Evolutionary conservation across 2,888 invertebrate species (phyloP).

Genomic region (Pseudoips prasinana): DNA sequence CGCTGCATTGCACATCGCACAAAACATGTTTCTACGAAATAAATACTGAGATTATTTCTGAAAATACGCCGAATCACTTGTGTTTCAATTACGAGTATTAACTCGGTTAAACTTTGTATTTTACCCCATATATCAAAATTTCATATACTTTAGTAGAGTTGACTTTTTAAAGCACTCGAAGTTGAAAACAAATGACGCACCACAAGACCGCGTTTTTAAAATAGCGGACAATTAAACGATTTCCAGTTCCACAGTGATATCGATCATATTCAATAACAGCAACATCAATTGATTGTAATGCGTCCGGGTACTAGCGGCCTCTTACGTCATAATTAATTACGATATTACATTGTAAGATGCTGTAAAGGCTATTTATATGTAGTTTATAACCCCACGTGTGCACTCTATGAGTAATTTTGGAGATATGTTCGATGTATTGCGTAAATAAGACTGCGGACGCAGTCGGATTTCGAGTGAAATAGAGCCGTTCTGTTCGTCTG

Average conservation of each 20-base stretch:
- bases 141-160: no score
- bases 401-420: slow-evolving; percentile 18
- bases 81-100: no score
- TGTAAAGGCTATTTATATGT: slow-evolving; percentile 17
- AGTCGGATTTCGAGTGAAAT: no score
- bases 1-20: neutral
- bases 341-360: slow-evolving; percentile 19
- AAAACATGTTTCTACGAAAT: neutral
- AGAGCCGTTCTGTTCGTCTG: no score
- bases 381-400: slow-evolving; percentile 33
- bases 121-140: no score
- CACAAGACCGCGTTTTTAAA: no score
- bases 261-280: slow-evolving; percentile 26
- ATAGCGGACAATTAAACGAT: no score
- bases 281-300: slow-evolving; percentile 24
- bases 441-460: slow-evolving; percentile 13
- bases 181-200: no score
- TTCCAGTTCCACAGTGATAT: slow-evolving; percentile 8
- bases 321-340: slow-evolving; percentile 31
- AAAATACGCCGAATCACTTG: no score
- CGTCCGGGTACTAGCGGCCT: slow-evolving; percentile 9
- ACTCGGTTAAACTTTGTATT: no score
- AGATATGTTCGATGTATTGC: slow-evolving; percentile 8
- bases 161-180: no score
- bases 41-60: no score